These are phyloP conservation scores for Premnoplex brunnescens DNA, from an alignment of 2,797 vertebrate genomes.

Conservation along the genomic window DNA sequence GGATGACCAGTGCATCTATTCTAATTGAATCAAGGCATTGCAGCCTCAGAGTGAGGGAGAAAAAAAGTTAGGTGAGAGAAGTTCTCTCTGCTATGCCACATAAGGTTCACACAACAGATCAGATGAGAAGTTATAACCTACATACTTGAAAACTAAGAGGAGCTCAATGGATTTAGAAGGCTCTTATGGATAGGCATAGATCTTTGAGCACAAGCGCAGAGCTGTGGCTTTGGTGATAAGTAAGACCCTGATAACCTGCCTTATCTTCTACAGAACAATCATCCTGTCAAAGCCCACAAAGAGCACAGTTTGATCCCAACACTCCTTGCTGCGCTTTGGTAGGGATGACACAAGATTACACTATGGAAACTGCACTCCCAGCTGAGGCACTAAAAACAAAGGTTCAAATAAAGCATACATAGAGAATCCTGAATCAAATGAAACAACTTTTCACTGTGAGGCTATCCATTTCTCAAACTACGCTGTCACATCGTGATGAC, in stretches of 20 bases:
- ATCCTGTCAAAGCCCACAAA: background rate
- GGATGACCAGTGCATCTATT: background rate
- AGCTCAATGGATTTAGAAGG: background rate
- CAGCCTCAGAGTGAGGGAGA: background rate
- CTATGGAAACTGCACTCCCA: background rate
- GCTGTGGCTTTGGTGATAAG: background rate
- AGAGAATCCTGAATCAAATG: background rate
- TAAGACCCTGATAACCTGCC: background rate
- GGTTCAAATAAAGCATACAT: background rate
- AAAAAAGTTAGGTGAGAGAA: background rate
- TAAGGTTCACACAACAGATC: background rate
- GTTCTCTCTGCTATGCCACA: background rate
- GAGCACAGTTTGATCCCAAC: background rate
- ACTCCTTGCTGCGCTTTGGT: background rate
- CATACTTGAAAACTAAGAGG: background rate
- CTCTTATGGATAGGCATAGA: background rate
- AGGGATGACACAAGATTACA: background rate
- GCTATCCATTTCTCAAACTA: background rate
- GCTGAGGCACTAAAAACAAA: background rate
- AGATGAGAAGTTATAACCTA: background rate
- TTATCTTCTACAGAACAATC: background rate
- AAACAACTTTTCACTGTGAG: background rate
- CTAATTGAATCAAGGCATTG: background rate
- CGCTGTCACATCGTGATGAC: rapidly evolving
- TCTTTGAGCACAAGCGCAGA: background rate